phyloP scores from a whole-genome alignment of 2,888 invertebrate species.

The Glyphotaelius pellucidus region DNA sequence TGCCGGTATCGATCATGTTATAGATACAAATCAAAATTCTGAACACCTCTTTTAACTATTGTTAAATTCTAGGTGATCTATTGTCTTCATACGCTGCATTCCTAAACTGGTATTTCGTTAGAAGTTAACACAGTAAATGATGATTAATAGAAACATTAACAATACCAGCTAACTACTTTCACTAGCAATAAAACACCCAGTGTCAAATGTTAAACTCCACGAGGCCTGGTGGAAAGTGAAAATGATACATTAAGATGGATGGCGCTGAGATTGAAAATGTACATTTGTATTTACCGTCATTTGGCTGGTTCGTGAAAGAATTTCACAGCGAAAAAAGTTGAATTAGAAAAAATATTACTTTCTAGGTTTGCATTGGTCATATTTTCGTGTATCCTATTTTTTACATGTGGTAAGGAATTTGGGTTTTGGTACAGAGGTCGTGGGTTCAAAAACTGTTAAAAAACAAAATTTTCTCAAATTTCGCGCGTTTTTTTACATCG shows the following conservation, averaged over 20 bases:
- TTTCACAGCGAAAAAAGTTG: not conserved
- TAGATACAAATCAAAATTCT: not conserved
- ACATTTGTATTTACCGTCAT: not conserved
- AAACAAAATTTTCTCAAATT: not conserved
- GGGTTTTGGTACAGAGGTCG: not conserved
- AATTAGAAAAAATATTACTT: not conserved
- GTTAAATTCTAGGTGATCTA: not conserved
- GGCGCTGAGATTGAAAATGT: not conserved
- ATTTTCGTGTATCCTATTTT: not conserved
- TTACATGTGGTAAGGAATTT: not conserved
- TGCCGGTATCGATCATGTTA: not conserved
- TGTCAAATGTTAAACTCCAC: not conserved
- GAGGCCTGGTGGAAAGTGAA: not conserved
- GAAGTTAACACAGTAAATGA: not conserved
- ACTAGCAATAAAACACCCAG: constrained; percentile 2
- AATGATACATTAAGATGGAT: not conserved
- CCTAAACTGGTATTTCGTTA: not conserved
- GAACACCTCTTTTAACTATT: not conserved
- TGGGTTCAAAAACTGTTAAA: not conserved
- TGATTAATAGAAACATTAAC: constrained; percentile 19
- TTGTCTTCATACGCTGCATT: not conserved
- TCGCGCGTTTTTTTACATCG: not conserved
- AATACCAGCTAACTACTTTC: constrained; percentile 3
- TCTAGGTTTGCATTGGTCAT: not conserved
- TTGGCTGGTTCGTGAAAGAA: not conserved